A percentile compares a stretch with the other conserved stretches of the same genome.
Conservation (phyloP, 2,888 invertebrate species). For the Cerastis leucographa region DNA sequence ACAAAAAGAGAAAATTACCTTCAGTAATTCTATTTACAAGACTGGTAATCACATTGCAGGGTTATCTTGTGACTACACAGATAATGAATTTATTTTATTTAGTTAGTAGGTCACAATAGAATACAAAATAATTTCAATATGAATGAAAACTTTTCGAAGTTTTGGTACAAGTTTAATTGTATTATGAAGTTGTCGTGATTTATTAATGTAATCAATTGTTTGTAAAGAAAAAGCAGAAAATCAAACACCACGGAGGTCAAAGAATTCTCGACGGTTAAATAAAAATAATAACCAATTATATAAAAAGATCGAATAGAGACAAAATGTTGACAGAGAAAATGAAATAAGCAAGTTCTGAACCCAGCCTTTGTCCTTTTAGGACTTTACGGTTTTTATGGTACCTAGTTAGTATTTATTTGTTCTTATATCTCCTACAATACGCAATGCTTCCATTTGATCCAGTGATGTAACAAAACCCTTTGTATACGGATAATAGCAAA, state of each 20-base stretch:
- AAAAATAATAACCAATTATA: background rate
- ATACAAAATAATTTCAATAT: conserved; percentile 49
- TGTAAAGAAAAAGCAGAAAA: background rate
- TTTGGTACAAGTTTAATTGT: conserved; percentile 45
- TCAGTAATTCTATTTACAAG: background rate
- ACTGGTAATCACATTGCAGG: background rate
- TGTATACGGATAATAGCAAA: conserved; percentile 13
- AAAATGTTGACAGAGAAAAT: background rate
- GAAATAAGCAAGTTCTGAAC: background rate
- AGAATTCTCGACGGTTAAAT: background rate
- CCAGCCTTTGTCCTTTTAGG: background rate
- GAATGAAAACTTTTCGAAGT: conserved; percentile 45
- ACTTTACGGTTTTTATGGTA: background rate
- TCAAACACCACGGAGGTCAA: background rate
- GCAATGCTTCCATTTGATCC: background rate
- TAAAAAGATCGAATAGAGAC: background rate
- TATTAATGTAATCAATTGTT: conserved; percentile 32
- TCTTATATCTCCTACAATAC: background rate
- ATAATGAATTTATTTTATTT: background rate
- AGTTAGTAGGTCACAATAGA: conserved; percentile 9
- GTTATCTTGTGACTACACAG: background rate
- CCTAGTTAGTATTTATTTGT: conserved; percentile 1
- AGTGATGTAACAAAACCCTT: conserved; percentile 5
- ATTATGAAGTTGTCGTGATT: conserved; percentile 42
- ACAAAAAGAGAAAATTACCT: background rate